These are phyloP conservation scores for Thermophis baileyi DNA, from an alignment of 2,113 vertebrate species.

Conservation along the genomic window DNA sequence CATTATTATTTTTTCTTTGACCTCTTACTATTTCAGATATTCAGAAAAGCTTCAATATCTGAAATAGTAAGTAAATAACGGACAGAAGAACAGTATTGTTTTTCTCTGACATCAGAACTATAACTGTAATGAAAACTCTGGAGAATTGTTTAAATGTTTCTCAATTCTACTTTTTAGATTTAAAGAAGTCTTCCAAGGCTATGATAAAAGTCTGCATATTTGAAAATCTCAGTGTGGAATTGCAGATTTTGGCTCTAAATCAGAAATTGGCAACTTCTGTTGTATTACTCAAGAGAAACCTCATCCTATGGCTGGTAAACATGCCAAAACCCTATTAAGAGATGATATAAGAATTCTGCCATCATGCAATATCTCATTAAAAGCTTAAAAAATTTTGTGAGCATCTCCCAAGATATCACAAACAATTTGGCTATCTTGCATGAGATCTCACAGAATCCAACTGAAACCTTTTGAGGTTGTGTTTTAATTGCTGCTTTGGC, in stretches of 20 bases:
- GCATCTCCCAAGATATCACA: background rate
- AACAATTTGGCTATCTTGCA: background rate
- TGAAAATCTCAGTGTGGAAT: background rate
- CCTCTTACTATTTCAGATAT: background rate
- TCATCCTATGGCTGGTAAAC: background rate
- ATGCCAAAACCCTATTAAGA: background rate
- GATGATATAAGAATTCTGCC: background rate
- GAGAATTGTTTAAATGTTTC: slow-evolving; percentile 3
- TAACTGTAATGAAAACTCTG: background rate
- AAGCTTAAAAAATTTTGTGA: background rate
- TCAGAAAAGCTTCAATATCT: background rate
- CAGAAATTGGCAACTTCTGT: background rate
- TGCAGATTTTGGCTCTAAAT: background rate
- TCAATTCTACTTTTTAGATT: background rate
- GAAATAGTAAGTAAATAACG: background rate
- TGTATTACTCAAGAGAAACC: background rate
- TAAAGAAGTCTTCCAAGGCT: background rate
- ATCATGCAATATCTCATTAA: background rate
- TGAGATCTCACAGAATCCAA: background rate
- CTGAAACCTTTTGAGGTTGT: background rate
- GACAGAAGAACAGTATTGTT: background rate
- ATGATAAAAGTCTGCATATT: background rate
- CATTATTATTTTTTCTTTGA: slow-evolving; percentile 12
- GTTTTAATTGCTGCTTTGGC: background rate
- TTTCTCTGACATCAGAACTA: slow-evolving; percentile 10